phyloP scores from a whole-genome alignment of 64 coral and sea anemone genomes.

The Catalaphyllia jardinei region DNA sequence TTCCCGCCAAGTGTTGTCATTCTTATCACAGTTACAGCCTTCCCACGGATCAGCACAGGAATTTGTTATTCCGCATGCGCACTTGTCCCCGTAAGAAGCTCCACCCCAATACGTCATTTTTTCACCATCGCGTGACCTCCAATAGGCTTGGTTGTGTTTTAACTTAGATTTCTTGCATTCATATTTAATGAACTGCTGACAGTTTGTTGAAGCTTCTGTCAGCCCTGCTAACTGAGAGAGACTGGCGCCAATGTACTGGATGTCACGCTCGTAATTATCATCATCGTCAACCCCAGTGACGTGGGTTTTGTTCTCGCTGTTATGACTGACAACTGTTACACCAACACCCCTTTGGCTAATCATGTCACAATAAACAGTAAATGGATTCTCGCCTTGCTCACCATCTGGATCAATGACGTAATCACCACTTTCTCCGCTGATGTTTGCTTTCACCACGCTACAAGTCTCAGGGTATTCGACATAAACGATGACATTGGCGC shows the following conservation, averaged over 20 bases:
- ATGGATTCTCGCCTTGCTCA: slow-evolving; percentile 10
- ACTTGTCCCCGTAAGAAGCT: neutral
- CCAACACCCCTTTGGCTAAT: slow-evolving; percentile 30
- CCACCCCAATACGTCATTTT: slow-evolving; percentile 56
- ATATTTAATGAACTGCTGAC: slow-evolving; percentile 62
- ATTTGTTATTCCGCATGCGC: slow-evolving; percentile 39
- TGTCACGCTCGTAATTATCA: neutral
- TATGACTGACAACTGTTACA: slow-evolving; percentile 70
- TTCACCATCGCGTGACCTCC: slow-evolving; percentile 39
- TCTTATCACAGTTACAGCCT: slow-evolving; percentile 50
- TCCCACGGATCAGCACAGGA: neutral
- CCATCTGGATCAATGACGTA: slow-evolving; percentile 59
- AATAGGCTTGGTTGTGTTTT: neutral
- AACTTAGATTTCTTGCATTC: slow-evolving; percentile 4
- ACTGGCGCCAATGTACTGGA: slow-evolving; percentile 3
- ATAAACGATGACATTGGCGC: neutral
- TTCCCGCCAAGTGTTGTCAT: slow-evolving; percentile 9
- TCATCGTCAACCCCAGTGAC: neutral
- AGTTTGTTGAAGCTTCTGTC: neutral
- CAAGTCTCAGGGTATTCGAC: slow-evolving; percentile 16
- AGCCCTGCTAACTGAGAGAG: neutral
- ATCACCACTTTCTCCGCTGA: neutral
- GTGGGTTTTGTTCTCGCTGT: slow-evolving; percentile 30
- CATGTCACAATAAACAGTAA: slow-evolving; percentile 70
- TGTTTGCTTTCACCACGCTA: neutral